phyloP scores from a whole-genome alignment of 2,113 vertebrate species.

The Cynocephalus volans region DNA sequence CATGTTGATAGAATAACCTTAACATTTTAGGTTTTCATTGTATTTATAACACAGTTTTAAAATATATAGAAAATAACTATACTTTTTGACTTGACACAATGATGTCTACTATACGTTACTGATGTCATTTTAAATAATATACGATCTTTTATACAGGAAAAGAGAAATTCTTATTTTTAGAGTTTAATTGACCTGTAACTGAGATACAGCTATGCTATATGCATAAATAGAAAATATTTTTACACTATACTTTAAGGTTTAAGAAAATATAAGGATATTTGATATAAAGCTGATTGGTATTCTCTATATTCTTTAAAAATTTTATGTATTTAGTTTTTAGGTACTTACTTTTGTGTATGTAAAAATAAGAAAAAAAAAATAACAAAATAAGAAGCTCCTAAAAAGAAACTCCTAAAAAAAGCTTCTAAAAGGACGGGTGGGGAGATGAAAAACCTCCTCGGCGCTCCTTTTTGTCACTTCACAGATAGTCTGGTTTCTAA shows the following conservation, averaged over 20 bases:
- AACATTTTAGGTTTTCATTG: slow-evolving; percentile 6
- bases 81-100: background rate
- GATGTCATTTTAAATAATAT: background rate
- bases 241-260: background rate
- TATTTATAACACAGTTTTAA: slow-evolving; percentile 47
- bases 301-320: background rate
- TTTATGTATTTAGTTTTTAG: background rate
- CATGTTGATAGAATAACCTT: background rate
- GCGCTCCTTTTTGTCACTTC: background rate
- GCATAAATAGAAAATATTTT: background rate
- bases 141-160: background rate
- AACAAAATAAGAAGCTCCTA: background rate
- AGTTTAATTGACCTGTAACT: slow-evolving; percentile 21
- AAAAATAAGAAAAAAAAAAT: background rate
- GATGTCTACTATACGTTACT: background rate
- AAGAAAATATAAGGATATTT: background rate
- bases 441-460: background rate
- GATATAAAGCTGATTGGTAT: background rate
- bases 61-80: background rate
- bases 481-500: background rate
- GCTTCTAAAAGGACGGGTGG: background rate
- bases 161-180: background rate
- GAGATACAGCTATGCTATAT: background rate
- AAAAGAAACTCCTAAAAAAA: background rate
- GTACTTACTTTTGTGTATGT: background rate